Conservation (phyloP, 2,797 vertebrate species). For the Gambusia yucatana region DNA sequence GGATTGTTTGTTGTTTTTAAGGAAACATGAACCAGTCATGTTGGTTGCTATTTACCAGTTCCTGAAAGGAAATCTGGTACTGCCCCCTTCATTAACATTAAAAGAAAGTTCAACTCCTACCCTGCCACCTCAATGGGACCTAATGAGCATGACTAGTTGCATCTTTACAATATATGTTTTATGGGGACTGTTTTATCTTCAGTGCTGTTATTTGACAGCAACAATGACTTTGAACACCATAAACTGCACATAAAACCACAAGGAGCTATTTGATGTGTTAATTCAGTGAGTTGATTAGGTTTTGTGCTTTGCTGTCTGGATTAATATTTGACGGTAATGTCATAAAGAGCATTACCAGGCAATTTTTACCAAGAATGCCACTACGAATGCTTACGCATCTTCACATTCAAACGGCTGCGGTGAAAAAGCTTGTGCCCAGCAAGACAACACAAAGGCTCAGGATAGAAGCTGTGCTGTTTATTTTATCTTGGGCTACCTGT, state of each 20-base stretch:
- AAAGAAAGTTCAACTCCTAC: neutral
- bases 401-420: neutral
- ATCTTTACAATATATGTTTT: neutral
- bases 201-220: neutral
- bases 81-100: neutral
- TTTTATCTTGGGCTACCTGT: constrained; percentile 21
- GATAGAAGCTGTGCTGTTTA: constrained; percentile 18
- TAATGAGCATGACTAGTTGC: constrained; percentile 3
- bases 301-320: neutral
- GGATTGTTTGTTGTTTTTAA: neutral
- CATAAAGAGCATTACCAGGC: neutral
- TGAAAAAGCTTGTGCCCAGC: neutral
- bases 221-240: neutral
- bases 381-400: neutral
- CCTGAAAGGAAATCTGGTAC: neutral
- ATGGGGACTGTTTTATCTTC: neutral
- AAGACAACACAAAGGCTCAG: constrained; percentile 21
- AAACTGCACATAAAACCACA: constrained; percentile 1
- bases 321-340: neutral
- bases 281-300: neutral
- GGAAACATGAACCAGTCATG: neutral
- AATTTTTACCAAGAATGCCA: neutral
- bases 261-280: neutral
- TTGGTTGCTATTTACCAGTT: too few species aligned
- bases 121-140: neutral